Evolutionary conservation across 2,113 vertebrate genomes (phyloP), one percentile per base, ranked within the genome.

Genomic region (Acrocephalus arundinaceus): DNA sequence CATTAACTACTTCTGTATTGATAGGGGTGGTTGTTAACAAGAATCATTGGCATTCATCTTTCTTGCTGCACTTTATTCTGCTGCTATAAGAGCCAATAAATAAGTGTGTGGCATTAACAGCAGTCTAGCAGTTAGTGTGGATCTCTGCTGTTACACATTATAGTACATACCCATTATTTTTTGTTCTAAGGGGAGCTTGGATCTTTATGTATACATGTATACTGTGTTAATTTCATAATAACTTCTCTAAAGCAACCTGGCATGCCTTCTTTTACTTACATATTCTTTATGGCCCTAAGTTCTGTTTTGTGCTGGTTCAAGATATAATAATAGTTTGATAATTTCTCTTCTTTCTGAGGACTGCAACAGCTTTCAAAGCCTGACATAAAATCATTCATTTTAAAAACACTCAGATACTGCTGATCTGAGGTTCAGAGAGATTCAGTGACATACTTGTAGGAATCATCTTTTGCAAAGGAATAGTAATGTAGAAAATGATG

Each of bases 181-280:
- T 96, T 72, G 52, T 67, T 73, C 91, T 85, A 85, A 85, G 45
- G 70, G 90, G 63, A 94, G 72, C 49, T 82, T 96, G 67, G 30
- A 85, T 90, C 80, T 95, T 52, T 72, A 65, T 92, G 72, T 27
- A 73, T 92, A 48, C 37, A 72, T 79, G 51, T 62, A 39, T 67
- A 41, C 51, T 73, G 37, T 90, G 91, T 92, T 90, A 90, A 88
- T 67, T 87, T 96, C 54, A 95, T 71, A 96, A 35, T 80, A 85
- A 76, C n/a, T 90, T 93, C 20, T 88, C 57, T 67, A 93, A 94
- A 35, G 28, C 58, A 57, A 23, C 27, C 31, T 0, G 1, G n/a
- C 43, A 86, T 45, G 59, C 63, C 45, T 89, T 85, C 62, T 90
- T 93, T 87, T 85, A 63, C 1, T 5, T 58, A 11, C 2, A 6